These are phyloP conservation scores for Xestia xanthographa DNA, from an alignment of 2,888 invertebrate genomes.

Conservation along the genomic window DNA sequence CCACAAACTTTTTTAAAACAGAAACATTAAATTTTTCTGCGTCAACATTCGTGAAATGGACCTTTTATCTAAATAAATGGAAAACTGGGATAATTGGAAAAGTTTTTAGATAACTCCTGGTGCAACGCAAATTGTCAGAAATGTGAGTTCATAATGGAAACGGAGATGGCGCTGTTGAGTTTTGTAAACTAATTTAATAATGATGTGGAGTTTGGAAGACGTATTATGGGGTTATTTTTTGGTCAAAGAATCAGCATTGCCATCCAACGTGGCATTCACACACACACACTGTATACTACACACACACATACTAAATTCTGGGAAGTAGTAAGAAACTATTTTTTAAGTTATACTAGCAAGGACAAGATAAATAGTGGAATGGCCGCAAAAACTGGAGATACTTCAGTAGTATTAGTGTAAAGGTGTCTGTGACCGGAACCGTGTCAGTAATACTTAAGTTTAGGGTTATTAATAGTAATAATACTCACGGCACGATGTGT, in stretches of 20 bases:
- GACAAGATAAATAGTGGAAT: too few species aligned
- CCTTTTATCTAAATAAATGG: slow-evolving; percentile 55
- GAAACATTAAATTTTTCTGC: slow-evolving; percentile 30
- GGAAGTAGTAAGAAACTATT: too few species aligned
- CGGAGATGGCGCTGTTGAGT: slow-evolving; percentile 28
- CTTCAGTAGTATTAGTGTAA: not conserved
- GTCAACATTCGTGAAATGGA: slow-evolving; percentile 35
- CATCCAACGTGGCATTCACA: too few species aligned
- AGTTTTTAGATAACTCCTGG: slow-evolving; percentile 53
- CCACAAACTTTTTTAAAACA: slow-evolving; percentile 16
- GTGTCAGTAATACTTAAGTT: not conserved
- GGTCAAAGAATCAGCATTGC: too few species aligned
- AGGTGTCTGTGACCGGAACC: not conserved
- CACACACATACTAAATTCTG: too few species aligned
- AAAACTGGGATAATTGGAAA: slow-evolving; percentile 60
- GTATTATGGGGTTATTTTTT: slow-evolving; percentile 1
- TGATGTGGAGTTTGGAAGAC: slow-evolving; percentile 10
- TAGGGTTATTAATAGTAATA: slow-evolving; percentile 2
- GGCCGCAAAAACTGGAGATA: not conserved
- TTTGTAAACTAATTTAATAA: slow-evolving; percentile 31
- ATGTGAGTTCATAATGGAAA: slow-evolving; percentile 34
- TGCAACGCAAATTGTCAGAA: slow-evolving; percentile 52
- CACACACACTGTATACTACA: too few species aligned
- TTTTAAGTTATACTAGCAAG: too few species aligned
- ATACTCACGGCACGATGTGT: slow-evolving; percentile 88